These are phyloP conservation scores for Pseudorectes ferrugineus DNA, from an alignment of 2,113 vertebrate genomes.

Conservation along the genomic window DNA sequence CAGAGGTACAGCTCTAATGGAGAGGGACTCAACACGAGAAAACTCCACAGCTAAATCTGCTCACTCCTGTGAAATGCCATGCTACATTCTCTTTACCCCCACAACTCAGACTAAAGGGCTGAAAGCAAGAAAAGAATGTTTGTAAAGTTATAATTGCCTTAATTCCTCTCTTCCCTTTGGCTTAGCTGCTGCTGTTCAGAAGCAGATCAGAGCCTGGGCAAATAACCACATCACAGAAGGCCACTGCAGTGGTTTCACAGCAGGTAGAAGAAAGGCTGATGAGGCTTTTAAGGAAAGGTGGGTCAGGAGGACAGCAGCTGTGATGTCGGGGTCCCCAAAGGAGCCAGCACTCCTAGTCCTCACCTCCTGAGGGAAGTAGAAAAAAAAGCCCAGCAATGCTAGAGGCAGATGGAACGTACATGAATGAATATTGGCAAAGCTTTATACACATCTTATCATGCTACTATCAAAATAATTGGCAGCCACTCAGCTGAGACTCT, in stretches of 20 bases:
- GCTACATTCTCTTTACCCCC: not conserved
- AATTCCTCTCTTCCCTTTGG: not conserved
- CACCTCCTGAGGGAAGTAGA: not conserved
- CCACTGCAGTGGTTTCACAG: not conserved
- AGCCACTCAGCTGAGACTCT: not conserved
- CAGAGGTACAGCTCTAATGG: not conserved
- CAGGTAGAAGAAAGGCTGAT: not conserved
- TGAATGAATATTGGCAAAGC: fast-evolving
- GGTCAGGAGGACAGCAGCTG: not conserved
- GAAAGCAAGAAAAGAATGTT: not conserved
- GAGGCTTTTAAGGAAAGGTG: not conserved
- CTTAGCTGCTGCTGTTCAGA: not conserved
- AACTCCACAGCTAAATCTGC: not conserved
- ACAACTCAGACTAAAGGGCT: not conserved
- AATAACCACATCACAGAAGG: not conserved
- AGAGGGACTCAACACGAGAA: fast-evolving
- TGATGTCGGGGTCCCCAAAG: not conserved
- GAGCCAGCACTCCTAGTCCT: not conserved
- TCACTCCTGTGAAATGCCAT: not conserved
- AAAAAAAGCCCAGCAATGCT: not conserved
- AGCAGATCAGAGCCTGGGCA: not conserved
- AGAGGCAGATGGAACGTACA: not conserved
- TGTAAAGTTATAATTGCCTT: not conserved
- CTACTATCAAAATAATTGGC: not conserved
- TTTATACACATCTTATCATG: not conserved